Percentiles rank a stretch among this genome's conserved stretches.
phyloP scores from a whole-genome alignment of 2,888 invertebrate genomes.

The Atrina japonica region DNA sequence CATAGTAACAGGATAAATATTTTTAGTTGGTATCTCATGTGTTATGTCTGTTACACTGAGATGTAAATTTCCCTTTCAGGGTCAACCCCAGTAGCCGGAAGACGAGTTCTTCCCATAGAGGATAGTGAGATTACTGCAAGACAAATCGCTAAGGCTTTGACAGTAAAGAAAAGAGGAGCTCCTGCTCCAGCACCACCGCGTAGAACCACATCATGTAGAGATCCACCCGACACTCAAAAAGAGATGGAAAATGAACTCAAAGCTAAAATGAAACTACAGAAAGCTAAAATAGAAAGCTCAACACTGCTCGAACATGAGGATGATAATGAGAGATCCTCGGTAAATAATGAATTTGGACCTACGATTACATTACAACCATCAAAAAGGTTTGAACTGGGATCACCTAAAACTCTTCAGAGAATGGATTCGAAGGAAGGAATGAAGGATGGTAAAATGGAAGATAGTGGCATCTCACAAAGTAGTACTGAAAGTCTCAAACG shows the following conservation, averaged over 20 bases:
- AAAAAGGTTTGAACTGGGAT: conserved; percentile 45
- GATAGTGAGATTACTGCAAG: conserved; percentile 68
- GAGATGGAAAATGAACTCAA: conserved; percentile 71
- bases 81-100: conserved; percentile 73
- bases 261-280: conserved; percentile 73
- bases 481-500: conserved; percentile 71
- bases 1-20: no score
- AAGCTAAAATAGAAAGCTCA: conserved; percentile 72
- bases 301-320: conserved; percentile 63
- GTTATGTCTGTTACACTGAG: no score
- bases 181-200: conserved; percentile 85
- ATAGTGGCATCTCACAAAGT: conserved; percentile 65
- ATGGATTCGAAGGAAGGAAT: conserved; percentile 45
- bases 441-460: conserved; percentile 55
- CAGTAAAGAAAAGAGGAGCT: conserved; percentile 61
- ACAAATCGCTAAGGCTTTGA: conserved; percentile 70
- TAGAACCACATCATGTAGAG: conserved; percentile 88
- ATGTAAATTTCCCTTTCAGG: no score
- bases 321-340: conserved; percentile 53
- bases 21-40: no score
- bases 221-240: conserved; percentile 43
- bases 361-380: conserved; percentile 55
- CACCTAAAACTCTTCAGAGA: conserved; percentile 59
- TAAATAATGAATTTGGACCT: conserved; percentile 55
- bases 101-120: conserved; percentile 67